Base-by-base conservation (phyloP, 2,888 invertebrate genomes). In the Bombylius discolor region DNA sequence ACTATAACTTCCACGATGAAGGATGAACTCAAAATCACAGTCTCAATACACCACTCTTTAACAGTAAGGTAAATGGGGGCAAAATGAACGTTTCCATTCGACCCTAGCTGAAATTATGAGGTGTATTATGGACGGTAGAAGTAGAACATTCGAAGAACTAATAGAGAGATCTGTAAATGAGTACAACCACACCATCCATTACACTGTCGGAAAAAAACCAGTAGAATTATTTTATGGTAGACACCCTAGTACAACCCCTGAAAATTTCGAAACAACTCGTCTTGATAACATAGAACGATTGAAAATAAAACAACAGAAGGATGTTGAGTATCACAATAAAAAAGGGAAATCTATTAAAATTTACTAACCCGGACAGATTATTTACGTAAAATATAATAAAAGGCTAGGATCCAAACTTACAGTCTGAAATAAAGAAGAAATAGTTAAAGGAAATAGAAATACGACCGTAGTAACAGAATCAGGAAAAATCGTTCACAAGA, bases 21-120 rank as follows among this genome's bases (percentile, higher is more conserved):
- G 47, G 56, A 60, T 3, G 54, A 59, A 39, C 49, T 63, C 4
- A 55, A 56, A 39, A 59, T 63, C n/a, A 46, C 58, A 49, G 44
- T 60, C 13, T 49, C 23, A 61, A 34, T 6, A 59, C 56, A 13
- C 60, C 61, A 11, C 56, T 58, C 14, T 58, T 59, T 46, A 55
- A 50, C 2, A 60, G 59, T 34, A 46, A 57, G 47, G 59, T 47
- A 12, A 62, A 62, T 47, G 59, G 34, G 31, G 34, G 31, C 23
- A 32, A 12, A 45, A 45, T 9, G 60, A 62, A 50, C 36, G 59
- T 23, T 59, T 62, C 6, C 62, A 61, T 47, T 62, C 61, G 1
- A 61, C 61, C 5, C 9, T 62, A 1, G 47, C 56, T 0, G 61
- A 62, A 55, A 59, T 63, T 13, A 49, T 56, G 51, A 56, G 62